These are phyloP conservation scores for Porites australiensis DNA, from an alignment of 64 coral and sea anemone species.

Conservation along the genomic window DNA sequence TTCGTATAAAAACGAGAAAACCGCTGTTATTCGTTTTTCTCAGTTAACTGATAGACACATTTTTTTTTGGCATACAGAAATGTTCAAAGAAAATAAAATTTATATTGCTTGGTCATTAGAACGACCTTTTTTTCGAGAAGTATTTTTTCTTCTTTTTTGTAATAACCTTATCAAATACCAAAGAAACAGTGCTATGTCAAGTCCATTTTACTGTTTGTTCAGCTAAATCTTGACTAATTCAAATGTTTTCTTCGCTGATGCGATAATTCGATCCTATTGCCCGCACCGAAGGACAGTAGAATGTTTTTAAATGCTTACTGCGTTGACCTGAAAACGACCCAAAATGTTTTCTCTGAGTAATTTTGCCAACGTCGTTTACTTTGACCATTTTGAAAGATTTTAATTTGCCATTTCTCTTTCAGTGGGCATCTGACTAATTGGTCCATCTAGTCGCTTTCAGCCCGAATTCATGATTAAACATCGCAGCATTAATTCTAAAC, in stretches of 20 bases:
- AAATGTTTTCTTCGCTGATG: not conserved
- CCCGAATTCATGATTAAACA: slow-evolving; percentile 42
- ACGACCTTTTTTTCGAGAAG: too few relatives aligned
- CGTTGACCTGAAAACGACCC: not conserved
- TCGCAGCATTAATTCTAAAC: slow-evolving; percentile 49
- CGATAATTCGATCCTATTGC: not conserved
- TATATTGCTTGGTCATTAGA: slow-evolving; percentile 37
- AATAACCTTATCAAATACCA: slow-evolving; percentile 10
- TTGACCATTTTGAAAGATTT: slow-evolving; percentile 48
- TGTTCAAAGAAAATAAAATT: not conserved
- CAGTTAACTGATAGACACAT: not conserved
- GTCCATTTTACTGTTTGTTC: slow-evolving; percentile 2
- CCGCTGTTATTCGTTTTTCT: not conserved
- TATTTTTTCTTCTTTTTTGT: slow-evolving; percentile 50
- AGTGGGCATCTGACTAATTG: slow-evolving; percentile 44
- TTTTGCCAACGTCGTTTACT: slow-evolving; percentile 39
- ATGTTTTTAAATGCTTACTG: not conserved
- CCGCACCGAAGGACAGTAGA: too few relatives aligned
- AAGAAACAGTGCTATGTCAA: slow-evolving; percentile 12
- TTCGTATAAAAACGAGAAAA: too few relatives aligned
- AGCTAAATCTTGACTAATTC: slow-evolving; percentile 1
- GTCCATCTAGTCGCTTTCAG: slow-evolving; percentile 42
- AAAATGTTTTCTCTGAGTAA: slow-evolving; percentile 32
- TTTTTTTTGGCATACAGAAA: not conserved
- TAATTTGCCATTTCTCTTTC: slow-evolving; percentile 54